A percentile compares a stretch with the other conserved stretches of the same genome.
phyloP scores from a whole-genome alignment of 1,140 invertebrate genomes.

The Drosophila ficusphila region DNA sequence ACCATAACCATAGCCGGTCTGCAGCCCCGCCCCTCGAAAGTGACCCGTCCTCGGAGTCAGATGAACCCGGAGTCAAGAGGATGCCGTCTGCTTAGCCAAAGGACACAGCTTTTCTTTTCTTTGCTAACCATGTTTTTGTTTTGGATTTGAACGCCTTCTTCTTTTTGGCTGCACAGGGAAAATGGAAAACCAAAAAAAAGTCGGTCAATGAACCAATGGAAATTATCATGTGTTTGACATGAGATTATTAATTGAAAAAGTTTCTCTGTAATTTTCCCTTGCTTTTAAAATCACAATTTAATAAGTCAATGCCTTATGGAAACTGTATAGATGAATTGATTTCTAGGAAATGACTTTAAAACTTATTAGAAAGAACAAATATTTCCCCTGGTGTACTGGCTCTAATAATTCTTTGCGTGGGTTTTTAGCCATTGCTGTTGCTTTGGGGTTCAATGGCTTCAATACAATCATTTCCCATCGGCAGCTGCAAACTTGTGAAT shows the following conservation, averaged over 20 bases:
- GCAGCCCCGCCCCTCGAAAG: constrained; percentile 17
- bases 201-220: no score
- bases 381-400: background rate
- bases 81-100: constrained; percentile 41
- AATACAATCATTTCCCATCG: constrained; percentile 49
- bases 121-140: constrained; percentile 40
- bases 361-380: no score
- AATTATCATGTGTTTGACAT: no score
- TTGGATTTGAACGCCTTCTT: constrained; percentile 16
- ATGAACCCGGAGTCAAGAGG: constrained; percentile 56
- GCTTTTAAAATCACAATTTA: no score
- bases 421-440: constrained; percentile 33
- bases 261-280: no score
- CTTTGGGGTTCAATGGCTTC: constrained; percentile 66
- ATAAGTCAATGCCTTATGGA: no score
- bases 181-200: background rate
- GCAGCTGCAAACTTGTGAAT: constrained; percentile 72
- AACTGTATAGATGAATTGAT: no score
- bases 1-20: constrained; percentile 17
- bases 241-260: no score
- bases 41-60: constrained; percentile 47
- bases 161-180: constrained; percentile 5
- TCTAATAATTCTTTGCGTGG: background rate
- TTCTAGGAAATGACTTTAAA: no score
- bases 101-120: constrained; percentile 34